Base-by-base conservation (phyloP, 2,888 invertebrate species). In the Philereme transversata region DNA sequence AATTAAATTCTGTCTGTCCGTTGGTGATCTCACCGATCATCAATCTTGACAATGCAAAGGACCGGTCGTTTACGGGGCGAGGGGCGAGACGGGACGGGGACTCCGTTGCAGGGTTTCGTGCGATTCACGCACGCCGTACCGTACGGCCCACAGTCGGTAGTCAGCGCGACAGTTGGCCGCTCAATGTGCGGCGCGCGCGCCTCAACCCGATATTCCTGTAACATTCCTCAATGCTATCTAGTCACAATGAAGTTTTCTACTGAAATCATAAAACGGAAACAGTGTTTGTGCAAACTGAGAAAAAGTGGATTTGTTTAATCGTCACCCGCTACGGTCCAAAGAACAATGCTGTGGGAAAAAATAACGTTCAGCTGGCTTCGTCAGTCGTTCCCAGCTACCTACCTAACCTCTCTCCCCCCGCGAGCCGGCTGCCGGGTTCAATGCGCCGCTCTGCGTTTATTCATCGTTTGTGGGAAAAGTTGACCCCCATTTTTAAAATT, bases 271-370 rank as follows among this genome's bases (percentile, higher is more conserved):
- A 55, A 63, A 60, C 55, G 67, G 69, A 72, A 65, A 66, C 62
- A 76, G 83, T 83, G 80, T 75, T 79, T 76, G 78, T 81, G 80
- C 65, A 73, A 80, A 81, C 77, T 71, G 51, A 69, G 67, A 77
- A 82, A 82, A 84, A 79, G 76, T 84, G 79, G 65, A 78, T 81
- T 75, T 78, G 74, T 70, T 67, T 77, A 77, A 82, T 83, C 79
- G 82, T 85, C 82, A 78, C 76, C 78, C 81, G 90, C 81, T 82
- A 88, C 90, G 91, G 90, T 90, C 88, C 86, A 88, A 90, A 87
- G 91, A 89, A 91, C 91, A 91, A 91, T 91, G 92, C 91, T 93
- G 93, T 93, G 93, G 93, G 93, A 93, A 93, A 93, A 93, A 93
- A 90, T 93, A 93, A 93, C 93, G 93, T 92, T 88, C 92, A 92